Evolutionary conservation across 64 coral and sea anemone genomes (phyloP), one percentile per base, ranked within the genome.

Genomic region (Porites lutea): DNA sequence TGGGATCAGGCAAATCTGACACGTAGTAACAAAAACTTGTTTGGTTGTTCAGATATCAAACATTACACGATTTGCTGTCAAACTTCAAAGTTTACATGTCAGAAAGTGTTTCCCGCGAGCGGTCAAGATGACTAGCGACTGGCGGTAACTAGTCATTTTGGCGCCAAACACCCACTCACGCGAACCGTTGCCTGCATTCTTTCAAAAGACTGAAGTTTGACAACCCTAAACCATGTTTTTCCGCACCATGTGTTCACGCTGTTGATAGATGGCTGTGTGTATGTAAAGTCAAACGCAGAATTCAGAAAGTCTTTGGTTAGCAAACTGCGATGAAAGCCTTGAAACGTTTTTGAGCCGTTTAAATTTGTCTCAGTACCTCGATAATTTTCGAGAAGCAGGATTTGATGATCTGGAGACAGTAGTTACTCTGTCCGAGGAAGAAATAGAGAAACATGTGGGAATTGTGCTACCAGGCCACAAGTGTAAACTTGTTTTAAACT

Each of bases 321-420:
- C 69, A 77, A 62, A 77, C 79, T 72, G 65, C n/a, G 77, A 82
- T 57, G 86, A 90, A 90, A 82, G 63, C 50, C 60, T 70, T 80
- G 13, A 69, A 63, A 37, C 49, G 16, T 82, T 91, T 63, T 52
- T 92, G 16, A 2, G 20, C 46, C 44, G 18, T 46, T 49, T 84
- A 4, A 86, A 92, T 52, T 75, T 92, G 59, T 75, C 57, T 75
- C 49, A 92, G 59, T 85, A 92, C 80, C 71, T 74, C 3, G 79
- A 85, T 15, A 61, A 47, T 86, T 92, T 92, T 23, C 55, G 49
- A 85, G 82, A 74, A 49, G 80, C 80, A 15, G 70, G 90, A 18
- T 92, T 75, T 67, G 80, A 92, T 55, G 80, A 92, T 46, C 63
- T 86, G 55, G 90, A 92, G 45, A 92, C 90, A 37, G 81, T 47